Conservation (phyloP, 2,797 vertebrate genomes). For the Australoheros facetus region DNA sequence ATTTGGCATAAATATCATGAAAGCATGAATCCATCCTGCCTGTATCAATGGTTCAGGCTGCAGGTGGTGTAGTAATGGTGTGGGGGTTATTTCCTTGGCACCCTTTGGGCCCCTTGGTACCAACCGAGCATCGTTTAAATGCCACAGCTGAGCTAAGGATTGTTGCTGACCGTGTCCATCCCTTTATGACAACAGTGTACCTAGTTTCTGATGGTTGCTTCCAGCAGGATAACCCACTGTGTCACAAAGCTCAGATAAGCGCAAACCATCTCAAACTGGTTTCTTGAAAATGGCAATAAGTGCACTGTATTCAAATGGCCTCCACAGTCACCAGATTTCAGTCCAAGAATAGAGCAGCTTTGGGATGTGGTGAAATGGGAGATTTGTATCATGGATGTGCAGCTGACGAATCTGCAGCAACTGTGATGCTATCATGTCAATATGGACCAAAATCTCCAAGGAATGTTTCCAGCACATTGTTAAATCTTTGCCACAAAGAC, state of each 20-base stretch:
- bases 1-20: background rate
- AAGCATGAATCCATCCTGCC: background rate
- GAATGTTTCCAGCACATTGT: background rate
- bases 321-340: background rate
- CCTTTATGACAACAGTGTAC: background rate
- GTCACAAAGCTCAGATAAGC: background rate
- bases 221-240: background rate
- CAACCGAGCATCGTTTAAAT: background rate
- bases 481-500: background rate
- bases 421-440: constrained; percentile 29
- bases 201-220: background rate
- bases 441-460: background rate
- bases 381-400: constrained; percentile 56
- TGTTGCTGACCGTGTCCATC: background rate
- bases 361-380: constrained; percentile 49
- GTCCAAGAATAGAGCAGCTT: constrained; percentile 1
- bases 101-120: background rate
- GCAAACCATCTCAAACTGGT: background rate
- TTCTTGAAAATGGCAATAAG: background rate
- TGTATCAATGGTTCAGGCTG: background rate
- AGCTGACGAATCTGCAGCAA: constrained; percentile 56
- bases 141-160: background rate
- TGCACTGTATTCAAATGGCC: constrained; percentile 1
- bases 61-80: background rate
- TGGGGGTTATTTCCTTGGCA: background rate